A percentile compares a stretch with the other conserved stretches of the same genome.
These are phyloP conservation scores for Hermaeophaga mercurialis DNA, from an alignment of 2,888 invertebrate species.

Conservation along the genomic window DNA sequence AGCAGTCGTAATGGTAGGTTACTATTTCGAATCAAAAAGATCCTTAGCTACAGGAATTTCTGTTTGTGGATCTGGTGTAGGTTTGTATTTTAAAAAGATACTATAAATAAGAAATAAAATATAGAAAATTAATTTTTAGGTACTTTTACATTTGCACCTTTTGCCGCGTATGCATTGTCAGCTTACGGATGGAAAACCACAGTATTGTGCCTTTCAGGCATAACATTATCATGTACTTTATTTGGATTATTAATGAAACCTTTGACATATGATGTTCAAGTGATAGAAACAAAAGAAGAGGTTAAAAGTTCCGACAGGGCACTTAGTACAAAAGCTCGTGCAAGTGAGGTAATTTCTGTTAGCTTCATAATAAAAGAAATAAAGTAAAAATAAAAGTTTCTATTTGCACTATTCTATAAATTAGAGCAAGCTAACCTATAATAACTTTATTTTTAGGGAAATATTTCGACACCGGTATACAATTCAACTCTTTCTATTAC, in stretches of 20 bases:
- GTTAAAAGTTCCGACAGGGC: not conserved
- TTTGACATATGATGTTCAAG: slow-evolving; percentile 1
- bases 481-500: slow-evolving; percentile 67
- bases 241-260: slow-evolving; percentile 85
- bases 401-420: too few relatives aligned
- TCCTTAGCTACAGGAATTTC: slow-evolving; percentile 94
- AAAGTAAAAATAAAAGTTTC: too few relatives aligned
- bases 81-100: not conserved
- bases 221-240: slow-evolving; percentile 88
- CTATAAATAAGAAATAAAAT: too few relatives aligned
- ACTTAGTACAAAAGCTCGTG: not conserved
- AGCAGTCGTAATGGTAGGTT: slow-evolving; percentile 94
- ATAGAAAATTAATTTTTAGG: slow-evolving; percentile 51
- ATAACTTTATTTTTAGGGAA: too few relatives aligned
- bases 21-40: slow-evolving; percentile 94
- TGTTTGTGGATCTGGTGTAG: slow-evolving; percentile 94
- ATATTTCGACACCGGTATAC: slow-evolving; percentile 56
- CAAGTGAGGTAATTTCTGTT: slow-evolving; percentile 11
- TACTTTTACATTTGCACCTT: slow-evolving; percentile 92
- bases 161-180: slow-evolving; percentile 78
- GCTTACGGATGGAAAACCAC: slow-evolving; percentile 88
- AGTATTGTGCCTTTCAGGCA: slow-evolving; percentile 85
- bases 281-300: slow-evolving; percentile 1
- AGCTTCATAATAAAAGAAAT: too few relatives aligned
- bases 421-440: too few relatives aligned